Evolutionary conservation across 2,797 vertebrate species (phyloP), one percentile per base, ranked within the genome.

Genomic region (Pseudopleuronectes americanus): DNA sequence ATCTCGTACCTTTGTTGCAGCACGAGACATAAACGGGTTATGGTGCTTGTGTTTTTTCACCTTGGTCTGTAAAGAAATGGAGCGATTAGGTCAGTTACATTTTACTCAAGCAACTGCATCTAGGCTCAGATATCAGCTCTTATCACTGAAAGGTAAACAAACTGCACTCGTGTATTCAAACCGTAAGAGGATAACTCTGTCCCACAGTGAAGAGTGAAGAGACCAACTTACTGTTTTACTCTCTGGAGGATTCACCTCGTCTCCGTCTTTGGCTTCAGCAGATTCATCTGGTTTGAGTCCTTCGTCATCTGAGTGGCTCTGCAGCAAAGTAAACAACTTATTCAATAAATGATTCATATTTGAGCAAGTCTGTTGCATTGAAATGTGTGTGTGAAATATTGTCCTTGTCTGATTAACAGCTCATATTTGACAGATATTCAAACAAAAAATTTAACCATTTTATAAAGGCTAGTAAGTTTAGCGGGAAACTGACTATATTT

Each of bases 1-100:
- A 7, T 2, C 8, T 4, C 16, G 14, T 54, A 74, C 93, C 89
- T 90, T 89, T 5, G 59, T 36, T 58, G 64, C 68, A 56, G 47
- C 31, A 6, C 74, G 82, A 1, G 77, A 64, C 83, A 87, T 80
- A 3, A 92, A 93, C 0, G 91, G 91, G 75, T 93, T 92, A 13
- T 57, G 71, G 28, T 55, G 87, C 60, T 85, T 92, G 1, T 23
- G 73, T 73, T 91, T 94, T 73, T 85, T 89, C 54, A 68, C 70
- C 23, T 82, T 88, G 14, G 59, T 56, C 86, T 92, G 76, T 22
- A 19, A 28, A 43, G 56, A 36, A 77, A 23, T 16, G 64, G 55
- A 36, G 51, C 54, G 47, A 3, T 10, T 3, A 43, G 22, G 22
- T 56, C 3, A 68, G 19, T 33, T 33, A 10, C 0, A 33, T 33